Percentiles rank a stretch among this genome's conserved stretches.
phyloP scores from a whole-genome alignment of 2,888 invertebrate genomes.

The Drosophila mercatorum region DNA sequence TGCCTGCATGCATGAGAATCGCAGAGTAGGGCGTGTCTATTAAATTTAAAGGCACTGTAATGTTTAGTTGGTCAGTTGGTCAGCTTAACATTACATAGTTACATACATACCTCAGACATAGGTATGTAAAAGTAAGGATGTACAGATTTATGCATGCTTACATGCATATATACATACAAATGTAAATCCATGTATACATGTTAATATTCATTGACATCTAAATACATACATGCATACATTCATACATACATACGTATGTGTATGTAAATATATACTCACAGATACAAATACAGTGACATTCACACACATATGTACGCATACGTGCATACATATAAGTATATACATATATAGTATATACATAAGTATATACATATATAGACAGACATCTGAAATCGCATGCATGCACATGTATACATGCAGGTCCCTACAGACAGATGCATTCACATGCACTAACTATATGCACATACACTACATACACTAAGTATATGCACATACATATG shows the following conservation, averaged over 20 bases:
- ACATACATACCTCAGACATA: neutral
- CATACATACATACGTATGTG: neutral
- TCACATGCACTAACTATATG: neutral
- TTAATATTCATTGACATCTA: too few relatives aligned
- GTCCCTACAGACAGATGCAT: neutral
- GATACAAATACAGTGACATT: neutral
- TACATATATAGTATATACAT: too few relatives aligned
- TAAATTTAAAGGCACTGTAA: neutral
- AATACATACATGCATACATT: neutral
- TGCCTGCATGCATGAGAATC: slow-evolving; percentile 3
- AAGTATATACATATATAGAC: neutral
- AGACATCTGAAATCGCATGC: neutral
- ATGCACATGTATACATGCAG: neutral
- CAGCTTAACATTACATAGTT: neutral
- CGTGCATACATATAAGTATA: neutral
- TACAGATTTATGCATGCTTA: neutral
- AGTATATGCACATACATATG: neutral
- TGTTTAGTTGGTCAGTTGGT: neutral
- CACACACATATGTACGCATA: neutral
- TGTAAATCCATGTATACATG: neutral
- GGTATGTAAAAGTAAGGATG: too few relatives aligned
- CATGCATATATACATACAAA: neutral
- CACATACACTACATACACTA: neutral
- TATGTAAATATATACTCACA: neutral
- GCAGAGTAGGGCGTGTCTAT: neutral